Evolutionary conservation across 2,888 invertebrate genomes (phyloP), one percentile per base, ranked within the genome.

Genomic region (Aplocera efformata): DNA sequence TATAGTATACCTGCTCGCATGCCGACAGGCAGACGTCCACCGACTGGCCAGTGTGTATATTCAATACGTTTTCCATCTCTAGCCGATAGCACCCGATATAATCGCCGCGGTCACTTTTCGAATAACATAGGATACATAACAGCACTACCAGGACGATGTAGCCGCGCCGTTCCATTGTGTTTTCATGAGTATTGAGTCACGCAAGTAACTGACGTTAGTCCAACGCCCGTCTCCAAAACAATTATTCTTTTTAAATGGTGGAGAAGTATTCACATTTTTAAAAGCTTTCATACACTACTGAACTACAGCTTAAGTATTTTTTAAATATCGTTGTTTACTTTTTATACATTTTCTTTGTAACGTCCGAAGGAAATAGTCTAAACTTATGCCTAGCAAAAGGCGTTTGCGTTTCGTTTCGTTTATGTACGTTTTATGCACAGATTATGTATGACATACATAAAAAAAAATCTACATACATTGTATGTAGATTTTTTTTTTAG

Each of bases 1-100:
- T 84, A 59, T 82, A 89, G 53, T 72, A 84, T 1, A 86, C 75
- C 55, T 85, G 78, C 50, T 86, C 85, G 53, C 89, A 89, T 7
- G 84, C 81, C 22, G 80, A 75, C 22, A 88, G 56, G 40, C 89
- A 89, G 7, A 79, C 82, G 45, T 88, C 88, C 5, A 82, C 84
- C 0, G 85, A 82, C 45, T 84, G 83, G 0, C 86, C 86, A n/a
- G 84, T 79, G 55, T 85, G 83, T 1, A 80, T 84, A 50, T 84
- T 85, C 11, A 83, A 48, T 6, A 78, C 65, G 48, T 78, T 74
- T 27, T 79, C 79, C 0, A 55, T 42, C 41, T 72, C 75, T 10
- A 82, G 58, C 49, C 63, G 72, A 51, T 78, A 86, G 52, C 88
- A 88, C 33, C 86, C 88, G 31, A 85, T 60, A 50, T 82, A 84